phyloP scores from a whole-genome alignment of 2,113 vertebrate genomes.

The Dissostichus mawsoni region DNA sequence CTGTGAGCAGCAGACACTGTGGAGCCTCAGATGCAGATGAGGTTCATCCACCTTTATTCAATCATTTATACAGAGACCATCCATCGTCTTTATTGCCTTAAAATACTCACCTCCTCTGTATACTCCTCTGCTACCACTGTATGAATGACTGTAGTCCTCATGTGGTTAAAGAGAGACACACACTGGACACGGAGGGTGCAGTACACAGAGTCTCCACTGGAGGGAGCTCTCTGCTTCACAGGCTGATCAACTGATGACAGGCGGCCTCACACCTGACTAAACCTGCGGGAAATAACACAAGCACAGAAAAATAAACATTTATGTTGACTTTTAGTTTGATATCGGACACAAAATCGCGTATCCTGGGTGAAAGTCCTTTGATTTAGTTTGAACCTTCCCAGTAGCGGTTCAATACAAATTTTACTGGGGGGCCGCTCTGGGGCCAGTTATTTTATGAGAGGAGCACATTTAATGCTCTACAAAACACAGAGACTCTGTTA shows the following conservation, averaged over 20 bases:
- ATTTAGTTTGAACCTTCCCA: no score
- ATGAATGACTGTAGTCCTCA: not conserved
- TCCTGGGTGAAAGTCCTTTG: no score
- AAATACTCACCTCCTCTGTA: constrained; percentile 31
- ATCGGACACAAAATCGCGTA: no score
- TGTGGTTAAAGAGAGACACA: not conserved
- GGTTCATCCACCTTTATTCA: not conserved
- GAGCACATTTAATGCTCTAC: no score
- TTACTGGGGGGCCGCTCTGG: no score
- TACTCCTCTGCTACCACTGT: not conserved
- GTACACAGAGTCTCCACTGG: constrained; percentile 26
- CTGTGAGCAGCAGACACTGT: constrained; percentile 2
- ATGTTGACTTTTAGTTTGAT: not conserved
- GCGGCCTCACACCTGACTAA: constrained; percentile 1
- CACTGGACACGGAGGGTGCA: not conserved
- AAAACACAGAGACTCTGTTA: no score
- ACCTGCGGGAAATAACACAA: constrained; percentile 41
- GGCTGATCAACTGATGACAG: not conserved
- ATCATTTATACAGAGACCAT: not conserved
- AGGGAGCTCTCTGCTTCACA: constrained; percentile 25
- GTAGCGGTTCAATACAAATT: no score
- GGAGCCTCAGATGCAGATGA: not conserved
- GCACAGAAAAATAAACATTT: not conserved
- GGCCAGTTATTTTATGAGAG: no score
- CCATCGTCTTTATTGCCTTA: not conserved